phyloP scores from a whole-genome alignment of 2,797 vertebrate species.

The Merluccius polli region DNA sequence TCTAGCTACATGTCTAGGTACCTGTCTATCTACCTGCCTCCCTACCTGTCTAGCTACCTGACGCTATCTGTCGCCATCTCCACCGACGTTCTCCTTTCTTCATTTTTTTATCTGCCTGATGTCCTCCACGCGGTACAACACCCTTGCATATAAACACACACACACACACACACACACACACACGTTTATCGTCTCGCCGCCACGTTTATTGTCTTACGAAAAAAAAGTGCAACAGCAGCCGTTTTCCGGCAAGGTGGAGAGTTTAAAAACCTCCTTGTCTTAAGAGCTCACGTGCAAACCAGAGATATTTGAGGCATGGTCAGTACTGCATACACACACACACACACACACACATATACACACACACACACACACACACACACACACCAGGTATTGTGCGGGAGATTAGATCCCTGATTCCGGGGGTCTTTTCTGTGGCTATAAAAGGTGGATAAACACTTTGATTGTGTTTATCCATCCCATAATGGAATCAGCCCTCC shows the following conservation, averaged over 20 bases:
- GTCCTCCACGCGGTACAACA: slow-evolving; percentile 33
- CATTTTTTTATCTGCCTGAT: slow-evolving; percentile 44
- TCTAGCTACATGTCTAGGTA: too few species aligned
- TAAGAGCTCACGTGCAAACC: slow-evolving; percentile 28
- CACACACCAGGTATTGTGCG: slow-evolving; percentile 48
- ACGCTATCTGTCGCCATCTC: slow-evolving; percentile 25
- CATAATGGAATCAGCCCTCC: slow-evolving; percentile 61
- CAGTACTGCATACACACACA: neutral
- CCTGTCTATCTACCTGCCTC: too few species aligned
- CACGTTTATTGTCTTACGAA: slow-evolving; percentile 45
- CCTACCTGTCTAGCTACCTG: neutral
- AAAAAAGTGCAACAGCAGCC: slow-evolving; percentile 65
- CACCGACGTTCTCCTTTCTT: slow-evolving; percentile 24
- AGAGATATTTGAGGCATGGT: too few species aligned
- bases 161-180: neutral
- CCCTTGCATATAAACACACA: neutral
- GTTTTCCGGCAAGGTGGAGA: slow-evolving; percentile 43
- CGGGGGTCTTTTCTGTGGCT: slow-evolving; percentile 57
- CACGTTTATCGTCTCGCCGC: neutral
- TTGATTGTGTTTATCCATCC: slow-evolving; percentile 70
- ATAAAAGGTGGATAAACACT: slow-evolving; percentile 69
- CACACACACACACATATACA: slow-evolving; percentile 14
- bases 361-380: slow-evolving; percentile 12
- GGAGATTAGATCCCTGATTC: slow-evolving; percentile 63
- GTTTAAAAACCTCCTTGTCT: slow-evolving; percentile 51